Conservation (phyloP, 2,888 invertebrate species). For the Carcina quercana region DNA sequence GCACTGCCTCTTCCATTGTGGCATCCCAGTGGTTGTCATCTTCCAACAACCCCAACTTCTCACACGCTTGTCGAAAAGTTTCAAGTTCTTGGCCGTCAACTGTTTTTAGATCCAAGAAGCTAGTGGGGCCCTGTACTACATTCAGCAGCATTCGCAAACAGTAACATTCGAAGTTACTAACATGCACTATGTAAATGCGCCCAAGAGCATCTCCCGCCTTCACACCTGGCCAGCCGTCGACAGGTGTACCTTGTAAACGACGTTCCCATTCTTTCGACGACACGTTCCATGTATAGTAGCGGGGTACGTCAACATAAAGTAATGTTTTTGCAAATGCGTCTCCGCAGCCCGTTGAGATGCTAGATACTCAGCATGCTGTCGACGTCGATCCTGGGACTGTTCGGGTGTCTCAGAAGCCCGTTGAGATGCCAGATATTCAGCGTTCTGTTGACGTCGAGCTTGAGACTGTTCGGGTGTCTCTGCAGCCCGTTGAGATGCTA, state of each 20-base stretch:
- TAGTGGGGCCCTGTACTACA: constrained; percentile 15
- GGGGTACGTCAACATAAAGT: constrained; percentile 28
- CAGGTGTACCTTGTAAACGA: constrained; percentile 20
- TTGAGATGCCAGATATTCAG: too few relatives aligned
- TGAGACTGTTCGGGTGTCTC: too few relatives aligned
- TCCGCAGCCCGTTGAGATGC: too few relatives aligned
- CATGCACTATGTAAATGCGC: constrained; percentile 22
- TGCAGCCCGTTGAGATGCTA: too few relatives aligned
- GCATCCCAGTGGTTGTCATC: constrained; percentile 30
- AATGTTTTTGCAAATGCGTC: constrained; percentile 36
- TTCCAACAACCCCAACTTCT: constrained; percentile 27
- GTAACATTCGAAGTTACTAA: constrained; percentile 19
- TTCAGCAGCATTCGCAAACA: constrained; percentile 20
- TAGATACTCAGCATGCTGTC: too few relatives aligned
- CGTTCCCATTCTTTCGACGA: constrained; percentile 19
- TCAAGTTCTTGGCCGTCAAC: constrained; percentile 21
- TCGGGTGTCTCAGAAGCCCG: too few relatives aligned
- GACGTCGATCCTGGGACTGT: too few relatives aligned
- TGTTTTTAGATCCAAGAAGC: constrained; percentile 23
- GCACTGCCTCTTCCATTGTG: constrained; percentile 25
- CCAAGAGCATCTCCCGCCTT: constrained; percentile 19
- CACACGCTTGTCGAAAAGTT: constrained; percentile 30
- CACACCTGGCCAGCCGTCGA: constrained; percentile 17
- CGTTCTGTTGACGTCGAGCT: too few relatives aligned
- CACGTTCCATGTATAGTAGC: constrained; percentile 22